Base-by-base conservation (phyloP, 1,140 invertebrate species). In the Mya arenaria region DNA sequence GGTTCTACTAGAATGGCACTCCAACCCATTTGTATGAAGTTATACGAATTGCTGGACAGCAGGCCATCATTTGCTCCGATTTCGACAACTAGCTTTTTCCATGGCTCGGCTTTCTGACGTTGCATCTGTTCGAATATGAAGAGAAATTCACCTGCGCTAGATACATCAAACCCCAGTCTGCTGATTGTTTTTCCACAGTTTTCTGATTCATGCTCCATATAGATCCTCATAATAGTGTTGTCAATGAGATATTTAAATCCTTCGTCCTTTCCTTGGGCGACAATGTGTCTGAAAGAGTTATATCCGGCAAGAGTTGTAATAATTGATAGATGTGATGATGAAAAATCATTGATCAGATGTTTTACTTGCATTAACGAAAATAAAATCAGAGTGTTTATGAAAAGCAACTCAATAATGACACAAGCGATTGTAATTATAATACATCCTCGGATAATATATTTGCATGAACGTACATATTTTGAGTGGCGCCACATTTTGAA, bases 11-110 rank as follows among this genome's bases (percentile, higher is more conserved):
- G 79, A 3, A 90, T 81, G 4, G 87, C 90, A 75, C 80, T 86
- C 90, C 90, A 91, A 4, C 90, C 90, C 78, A 83, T 84, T 66
- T 90, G 90, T n/a, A 91, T 89, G 58, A 91, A 87, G 71, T 91
- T 91, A 69, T 87, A 90, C 1, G 90, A 91, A 60, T 91, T 91
- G 62, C 90, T 91, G 0, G 87, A 90, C 37, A 90, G 34, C 13
- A 91, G 73, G 30, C 90, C 90, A 85, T 91, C 90, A 82, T 91
- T 91, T 15, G 90, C 90, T 36, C 90, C 90, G 55, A 91, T 89
- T 71, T 91, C 90, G 13, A 91, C 82, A 10, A 91, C 83, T 6
- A 91, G 56, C 32, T 74, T 69, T 4, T 55, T n/a, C 58, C 84
- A 89, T 3, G 19, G 73, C 19, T 77, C 85, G 37, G 77, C 73